Evolutionary conservation across 1,140 invertebrate species (phyloP).

Genomic region (Drosophila truncata): DNA sequence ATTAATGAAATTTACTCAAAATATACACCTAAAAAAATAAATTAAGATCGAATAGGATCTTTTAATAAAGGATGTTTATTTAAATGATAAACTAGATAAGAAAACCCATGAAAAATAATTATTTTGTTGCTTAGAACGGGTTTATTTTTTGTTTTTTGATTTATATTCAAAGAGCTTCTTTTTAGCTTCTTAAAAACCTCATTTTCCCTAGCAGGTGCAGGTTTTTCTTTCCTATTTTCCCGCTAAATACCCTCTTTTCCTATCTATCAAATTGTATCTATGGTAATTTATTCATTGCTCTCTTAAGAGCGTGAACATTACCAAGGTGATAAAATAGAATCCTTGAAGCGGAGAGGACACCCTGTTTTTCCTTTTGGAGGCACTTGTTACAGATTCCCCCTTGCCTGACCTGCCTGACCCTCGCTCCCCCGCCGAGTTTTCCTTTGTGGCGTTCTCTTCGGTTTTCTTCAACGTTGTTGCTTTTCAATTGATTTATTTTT

Average conservation of each 20-base stretch:
- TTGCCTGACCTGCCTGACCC: too few species aligned
- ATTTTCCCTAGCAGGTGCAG: background rate
- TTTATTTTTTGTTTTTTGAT: too few species aligned
- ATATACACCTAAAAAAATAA: too few species aligned
- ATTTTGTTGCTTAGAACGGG: too few species aligned
- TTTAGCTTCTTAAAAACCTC: background rate
- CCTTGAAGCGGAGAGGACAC: background rate
- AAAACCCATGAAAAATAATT: too few species aligned
- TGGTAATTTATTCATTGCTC: conserved; percentile 6
- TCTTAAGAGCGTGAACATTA: conserved; percentile 1
- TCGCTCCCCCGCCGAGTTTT: conserved; percentile 36
- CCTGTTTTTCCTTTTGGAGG: conserved; percentile 35
- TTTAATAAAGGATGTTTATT: too few species aligned
- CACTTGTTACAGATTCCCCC: conserved; percentile 71
- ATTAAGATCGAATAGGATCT: too few species aligned
- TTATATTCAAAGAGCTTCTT: background rate
- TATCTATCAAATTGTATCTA: background rate
- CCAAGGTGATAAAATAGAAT: conserved; percentile 20
- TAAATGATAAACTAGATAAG: too few species aligned
- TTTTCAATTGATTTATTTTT: conserved; percentile 78
- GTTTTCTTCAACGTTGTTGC: conserved; percentile 52
- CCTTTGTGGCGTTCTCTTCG: conserved; percentile 39
- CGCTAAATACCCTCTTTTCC: too few species aligned
- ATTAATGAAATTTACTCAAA: too few species aligned
- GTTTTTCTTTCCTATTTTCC: background rate